Conservation (phyloP, 2,797 vertebrate genomes). For the Chiroxiphia lanceolata region DNA sequence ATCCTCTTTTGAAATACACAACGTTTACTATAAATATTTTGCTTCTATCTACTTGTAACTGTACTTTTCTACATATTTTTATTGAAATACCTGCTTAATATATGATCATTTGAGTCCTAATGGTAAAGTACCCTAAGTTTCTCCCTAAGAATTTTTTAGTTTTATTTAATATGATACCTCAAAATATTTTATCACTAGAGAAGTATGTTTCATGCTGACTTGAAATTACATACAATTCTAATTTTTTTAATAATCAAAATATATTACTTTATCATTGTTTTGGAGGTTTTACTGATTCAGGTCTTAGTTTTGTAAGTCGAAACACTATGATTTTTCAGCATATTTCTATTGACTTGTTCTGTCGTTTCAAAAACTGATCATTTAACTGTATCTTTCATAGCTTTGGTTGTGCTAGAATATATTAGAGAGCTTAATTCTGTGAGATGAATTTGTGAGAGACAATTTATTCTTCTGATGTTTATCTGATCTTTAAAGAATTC, state of each 20-base stretch:
- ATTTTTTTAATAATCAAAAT: neutral
- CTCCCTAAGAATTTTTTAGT: neutral
- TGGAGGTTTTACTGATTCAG: neutral
- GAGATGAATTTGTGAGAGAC: neutral
- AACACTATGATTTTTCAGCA: neutral
- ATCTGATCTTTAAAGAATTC: neutral
- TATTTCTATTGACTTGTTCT: neutral
- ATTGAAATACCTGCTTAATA: neutral
- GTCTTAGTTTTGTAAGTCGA: neutral
- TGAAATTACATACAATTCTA: neutral
- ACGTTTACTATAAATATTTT: neutral
- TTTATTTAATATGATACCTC: neutral
- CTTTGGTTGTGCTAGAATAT: neutral
- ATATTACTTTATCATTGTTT: neutral
- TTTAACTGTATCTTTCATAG: neutral
- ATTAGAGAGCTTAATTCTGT: neutral
- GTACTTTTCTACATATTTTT: neutral
- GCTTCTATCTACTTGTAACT: neutral
- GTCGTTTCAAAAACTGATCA: neutral
- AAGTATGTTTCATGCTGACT: neutral
- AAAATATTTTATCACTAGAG: neutral
- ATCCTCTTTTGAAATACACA: neutral
- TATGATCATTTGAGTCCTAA: neutral
- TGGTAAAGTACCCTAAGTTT: neutral
- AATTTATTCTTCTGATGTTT: neutral